Percentiles rank a stretch among this genome's conserved stretches.
Conservation (phyloP, 1,140 invertebrate genomes). For the Mactra quadrangularis region DNA sequence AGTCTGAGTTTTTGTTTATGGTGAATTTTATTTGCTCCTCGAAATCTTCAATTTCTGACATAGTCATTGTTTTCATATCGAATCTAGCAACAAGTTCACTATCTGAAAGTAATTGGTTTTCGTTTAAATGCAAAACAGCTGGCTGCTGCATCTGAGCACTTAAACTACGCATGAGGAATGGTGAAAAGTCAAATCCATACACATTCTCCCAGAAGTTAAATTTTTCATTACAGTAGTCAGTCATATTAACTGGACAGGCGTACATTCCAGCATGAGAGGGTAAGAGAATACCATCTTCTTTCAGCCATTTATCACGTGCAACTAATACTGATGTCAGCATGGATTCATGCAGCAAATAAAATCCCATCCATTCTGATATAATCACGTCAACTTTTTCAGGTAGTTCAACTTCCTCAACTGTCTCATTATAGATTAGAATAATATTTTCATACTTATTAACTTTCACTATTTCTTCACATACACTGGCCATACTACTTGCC, state of each 20-base stretch:
- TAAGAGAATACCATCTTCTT: slow-evolving; percentile 74
- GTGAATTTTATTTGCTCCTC: slow-evolving; percentile 67
- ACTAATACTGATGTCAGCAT: slow-evolving; percentile 83
- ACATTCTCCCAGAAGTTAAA: slow-evolving; percentile 79
- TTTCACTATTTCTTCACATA: slow-evolving; percentile 73
- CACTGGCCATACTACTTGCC: slow-evolving; percentile 73
- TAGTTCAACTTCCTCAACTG: slow-evolving; percentile 77
- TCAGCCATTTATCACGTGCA: slow-evolving; percentile 80
- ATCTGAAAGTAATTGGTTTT: slow-evolving; percentile 67
- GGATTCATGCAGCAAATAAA: slow-evolving; percentile 83
- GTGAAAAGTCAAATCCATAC: slow-evolving; percentile 81
- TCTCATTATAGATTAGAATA: slow-evolving; percentile 80
- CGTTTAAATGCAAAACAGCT: slow-evolving; percentile 66
- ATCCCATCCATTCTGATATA: slow-evolving; percentile 84
- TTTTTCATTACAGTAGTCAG: slow-evolving; percentile 71
- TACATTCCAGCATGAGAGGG: slow-evolving; percentile 76
- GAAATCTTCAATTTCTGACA: slow-evolving; percentile 72
- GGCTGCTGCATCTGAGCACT: slow-evolving; percentile 71
- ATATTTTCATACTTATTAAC: slow-evolving; percentile 78
- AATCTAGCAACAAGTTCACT: slow-evolving; percentile 70
- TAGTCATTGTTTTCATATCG: slow-evolving; percentile 74
- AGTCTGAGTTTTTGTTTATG: slow-evolving; percentile 63
- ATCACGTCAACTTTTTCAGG: slow-evolving; percentile 81
- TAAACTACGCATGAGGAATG: slow-evolving; percentile 66
- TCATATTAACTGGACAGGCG: slow-evolving; percentile 75